Percentiles rank a stretch among this genome's conserved stretches.
Conservation (phyloP, 2,797 vertebrate species). For the Chloroceryle inda region DNA sequence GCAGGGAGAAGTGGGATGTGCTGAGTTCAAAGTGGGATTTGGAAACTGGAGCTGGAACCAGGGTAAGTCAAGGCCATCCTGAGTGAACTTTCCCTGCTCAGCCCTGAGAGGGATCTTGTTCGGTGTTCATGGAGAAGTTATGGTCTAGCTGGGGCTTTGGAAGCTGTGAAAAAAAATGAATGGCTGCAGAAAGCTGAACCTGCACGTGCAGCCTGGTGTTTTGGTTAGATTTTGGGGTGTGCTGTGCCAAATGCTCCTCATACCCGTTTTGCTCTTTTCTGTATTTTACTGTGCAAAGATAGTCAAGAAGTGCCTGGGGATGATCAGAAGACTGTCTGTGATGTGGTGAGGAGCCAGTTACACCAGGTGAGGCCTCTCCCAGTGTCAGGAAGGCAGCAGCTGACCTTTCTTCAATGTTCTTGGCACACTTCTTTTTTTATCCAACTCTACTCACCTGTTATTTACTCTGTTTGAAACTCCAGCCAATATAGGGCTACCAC, state of each 20-base stretch:
- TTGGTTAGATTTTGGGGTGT: neutral
- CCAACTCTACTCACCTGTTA: neutral
- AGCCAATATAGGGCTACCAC: neutral
- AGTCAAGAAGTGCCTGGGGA: neutral
- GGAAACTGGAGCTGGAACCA: neutral
- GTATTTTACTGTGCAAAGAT: neutral
- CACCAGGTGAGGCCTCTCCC: neutral
- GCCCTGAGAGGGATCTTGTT: neutral
- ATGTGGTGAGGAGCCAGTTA: neutral
- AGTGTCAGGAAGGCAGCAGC: neutral
- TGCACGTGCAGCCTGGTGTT: neutral
- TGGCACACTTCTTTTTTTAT: neutral
- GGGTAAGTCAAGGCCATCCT: neutral
- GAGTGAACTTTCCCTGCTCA: neutral
- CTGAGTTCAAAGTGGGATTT: neutral
- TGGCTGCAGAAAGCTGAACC: neutral
- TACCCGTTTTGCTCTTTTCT: neutral
- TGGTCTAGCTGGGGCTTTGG: neutral
- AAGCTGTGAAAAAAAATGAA: neutral
- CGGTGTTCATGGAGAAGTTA: fast-evolving
- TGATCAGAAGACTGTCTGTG: neutral
- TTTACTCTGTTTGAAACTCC: neutral
- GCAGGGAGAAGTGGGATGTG: neutral
- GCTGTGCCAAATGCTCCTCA: neutral
- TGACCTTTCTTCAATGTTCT: neutral